Evolutionary conservation across 2,797 vertebrate genomes (phyloP).

Genomic region (Argya squamiceps): DNA sequence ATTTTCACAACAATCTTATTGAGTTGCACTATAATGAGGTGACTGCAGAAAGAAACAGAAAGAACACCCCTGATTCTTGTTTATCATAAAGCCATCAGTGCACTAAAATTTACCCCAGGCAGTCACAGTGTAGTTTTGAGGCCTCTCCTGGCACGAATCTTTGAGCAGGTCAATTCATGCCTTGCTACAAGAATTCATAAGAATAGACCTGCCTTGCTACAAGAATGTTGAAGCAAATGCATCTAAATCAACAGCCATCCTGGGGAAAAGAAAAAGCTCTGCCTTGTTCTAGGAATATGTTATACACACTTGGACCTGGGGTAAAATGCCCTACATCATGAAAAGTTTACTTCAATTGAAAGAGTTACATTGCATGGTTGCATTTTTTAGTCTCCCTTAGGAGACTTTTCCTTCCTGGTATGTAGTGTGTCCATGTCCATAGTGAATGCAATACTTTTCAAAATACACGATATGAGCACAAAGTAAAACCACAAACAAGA

Average conservation of each 20-base stretch:
- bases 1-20: not conserved
- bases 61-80: not conserved
- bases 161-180: not conserved
- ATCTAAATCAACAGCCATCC: not conserved
- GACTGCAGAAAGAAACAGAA: not conserved
- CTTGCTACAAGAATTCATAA: not conserved
- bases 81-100: not conserved
- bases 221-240: not conserved
- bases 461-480: not conserved
- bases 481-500: not conserved
- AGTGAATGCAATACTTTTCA: not conserved
- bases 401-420: not conserved
- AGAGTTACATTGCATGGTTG: not conserved
- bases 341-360: not conserved
- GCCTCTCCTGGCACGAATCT: not conserved
- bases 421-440: not conserved
- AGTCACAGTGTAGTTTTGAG: not conserved
- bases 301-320: not conserved
- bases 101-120: not conserved
- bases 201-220: not conserved
- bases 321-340: not conserved
- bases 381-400: not conserved
- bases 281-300: not conserved
- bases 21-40: not conserved
- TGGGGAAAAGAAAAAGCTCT: not conserved